phyloP scores from a whole-genome alignment of 2,888 invertebrate genomes.

The Cephus sareptanus region DNA sequence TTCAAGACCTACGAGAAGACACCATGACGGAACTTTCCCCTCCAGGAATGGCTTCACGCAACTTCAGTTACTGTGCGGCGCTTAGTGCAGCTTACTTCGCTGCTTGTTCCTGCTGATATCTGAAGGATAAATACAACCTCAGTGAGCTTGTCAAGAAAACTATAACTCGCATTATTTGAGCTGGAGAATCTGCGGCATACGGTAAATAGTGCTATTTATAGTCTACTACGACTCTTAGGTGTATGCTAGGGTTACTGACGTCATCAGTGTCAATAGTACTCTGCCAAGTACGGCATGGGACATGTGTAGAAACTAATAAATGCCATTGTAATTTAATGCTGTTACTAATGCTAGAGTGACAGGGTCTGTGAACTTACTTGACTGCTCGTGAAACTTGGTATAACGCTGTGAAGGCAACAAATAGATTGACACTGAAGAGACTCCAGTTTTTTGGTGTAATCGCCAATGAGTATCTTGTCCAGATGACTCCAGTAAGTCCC shows the following conservation, averaged over 20 bases:
- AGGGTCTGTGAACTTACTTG: conserved; percentile 55
- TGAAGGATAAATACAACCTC: conserved; percentile 29
- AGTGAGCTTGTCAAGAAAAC: not conserved
- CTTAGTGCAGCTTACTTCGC: not conserved
- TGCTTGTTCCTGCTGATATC: conserved; percentile 51
- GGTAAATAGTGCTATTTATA: not conserved
- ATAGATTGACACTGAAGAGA: conserved; percentile 94
- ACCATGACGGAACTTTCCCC: not conserved
- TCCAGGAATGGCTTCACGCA: not conserved
- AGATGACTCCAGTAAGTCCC: conserved; percentile 90
- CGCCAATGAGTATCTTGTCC: conserved; percentile 95
- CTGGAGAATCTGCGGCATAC: not conserved
- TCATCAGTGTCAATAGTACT: not conserved
- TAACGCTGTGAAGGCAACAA: conserved; percentile 89
- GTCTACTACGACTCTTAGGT: not conserved
- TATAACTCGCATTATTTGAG: not conserved
- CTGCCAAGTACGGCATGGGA: not conserved
- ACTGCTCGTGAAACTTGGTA: conserved; percentile 85
- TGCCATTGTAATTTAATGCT: not conserved
- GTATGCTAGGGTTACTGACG: not conserved
- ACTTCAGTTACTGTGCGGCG: not conserved
- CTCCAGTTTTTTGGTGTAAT: conserved; percentile 97
- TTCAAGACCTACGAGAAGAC: not conserved
- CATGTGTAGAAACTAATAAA: not conserved
- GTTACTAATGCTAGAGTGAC: not conserved